Evolutionary conservation across 2,797 vertebrate genomes (phyloP), one percentile per base, ranked within the genome.

Genomic region (Neoniphon sammara): DNA sequence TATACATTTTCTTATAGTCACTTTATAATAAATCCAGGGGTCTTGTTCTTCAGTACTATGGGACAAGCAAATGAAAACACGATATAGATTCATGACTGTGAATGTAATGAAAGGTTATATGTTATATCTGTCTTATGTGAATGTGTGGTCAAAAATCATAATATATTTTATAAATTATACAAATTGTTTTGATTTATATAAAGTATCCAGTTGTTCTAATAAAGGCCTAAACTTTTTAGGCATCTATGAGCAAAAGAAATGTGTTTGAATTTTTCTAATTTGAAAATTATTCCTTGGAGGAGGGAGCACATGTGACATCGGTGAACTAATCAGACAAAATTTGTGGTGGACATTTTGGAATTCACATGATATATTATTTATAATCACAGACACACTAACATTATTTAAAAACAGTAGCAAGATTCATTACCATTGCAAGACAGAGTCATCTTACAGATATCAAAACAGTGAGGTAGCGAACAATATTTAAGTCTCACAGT

Each of bases 161-260:
- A 87, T 84, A 81, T 92, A 93, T 95, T 94, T 94, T 94, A 85
- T 93, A 91, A 90, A 81, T 78, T 75, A 89, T 76, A 88, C 77
- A 84, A 84, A 89, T 75, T n/a, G 9, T 82, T 79, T 70, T 81
- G 47, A 68, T 88, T 88, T 92, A 86, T 85, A 73, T 91, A 57
- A 70, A 81, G 59, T 88, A 92, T 89, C 85, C 1, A 84, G 60
- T 66, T 88, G 90, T 92, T 93, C 74, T 88, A 94, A 92, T 91
- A 91, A 93, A 94, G 82, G 74, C 83, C 88, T 86, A 63, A 10
- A 34, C 8, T 76, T 70, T n/a, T 52, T 18, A 15, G 83, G 78
- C 69, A 84, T 89, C 80, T 86, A 87, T 85, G 71, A 89, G 59
- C 15, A 78, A 75, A 85, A 20, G 0, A 34, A 39, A 15, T 62